Evolutionary conservation across 2,797 vertebrate genomes (phyloP), one percentile per base, ranked within the genome.

Genomic region (Caiman crocodilus): DNA sequence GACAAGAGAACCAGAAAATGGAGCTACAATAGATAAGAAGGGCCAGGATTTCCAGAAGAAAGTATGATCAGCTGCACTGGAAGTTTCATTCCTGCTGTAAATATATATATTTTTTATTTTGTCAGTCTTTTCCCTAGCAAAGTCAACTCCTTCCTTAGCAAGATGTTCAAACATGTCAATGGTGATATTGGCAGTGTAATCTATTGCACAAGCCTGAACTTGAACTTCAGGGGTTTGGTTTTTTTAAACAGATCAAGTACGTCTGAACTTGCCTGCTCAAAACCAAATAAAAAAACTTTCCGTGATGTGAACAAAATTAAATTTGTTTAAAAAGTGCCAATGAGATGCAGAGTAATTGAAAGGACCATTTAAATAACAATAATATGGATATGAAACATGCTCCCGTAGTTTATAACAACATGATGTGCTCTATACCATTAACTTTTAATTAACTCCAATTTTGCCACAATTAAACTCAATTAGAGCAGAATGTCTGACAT

Each of bases 391-490:
- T 90, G 79, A 93, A 97, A 96, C 94, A 86, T 67, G 25, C 75
- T 94, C 79, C 85, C 78, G 4, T 80, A 94, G 90, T 94, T 96
- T 91, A 94, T 60, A 92, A 95, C 87, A 89, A 89, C 65, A 26
- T n/a, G 82, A 97, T 94, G 94, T 93, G 98, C 98, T 94, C 97
- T 97, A 94, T 96, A 96, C 97, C 97, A 97, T 97, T 98, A 97
- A 96, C 98, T 98, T 98, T 98, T 98, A 98, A 98, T 99, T 99
- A 98, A 98, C 97, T 98, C 98, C 98, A 96, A 98, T 98, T 98
- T 98, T 97, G 92, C 95, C 96, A 98, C 98, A 98, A 98, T 98
- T 98, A 98, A 98, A 98, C 97, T 97, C 98, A 98, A 98, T 98
- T 98, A 98, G 96, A 98, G 97, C 97, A 96, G 98, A 98, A 98